Evolutionary conservation across 2,113 vertebrate species (phyloP).

Genomic region (Epinephelus lanceolatus): DNA sequence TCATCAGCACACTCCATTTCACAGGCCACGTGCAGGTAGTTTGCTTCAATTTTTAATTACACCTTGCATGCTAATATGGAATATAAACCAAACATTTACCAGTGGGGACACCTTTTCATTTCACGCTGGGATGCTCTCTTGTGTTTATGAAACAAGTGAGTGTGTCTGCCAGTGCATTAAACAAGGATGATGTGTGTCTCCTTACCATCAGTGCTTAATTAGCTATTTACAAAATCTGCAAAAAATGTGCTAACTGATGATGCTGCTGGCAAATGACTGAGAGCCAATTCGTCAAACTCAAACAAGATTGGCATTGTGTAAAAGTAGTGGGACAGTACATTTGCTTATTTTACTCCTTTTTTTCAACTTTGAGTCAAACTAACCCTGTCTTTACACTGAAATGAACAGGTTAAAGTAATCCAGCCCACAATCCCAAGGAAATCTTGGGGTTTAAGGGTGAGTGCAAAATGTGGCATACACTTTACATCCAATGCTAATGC

Average conservation of each 20-base stretch:
- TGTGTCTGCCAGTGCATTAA: constrained; percentile 67
- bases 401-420: neutral
- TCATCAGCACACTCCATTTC: constrained; percentile 76
- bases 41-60: constrained; percentile 82
- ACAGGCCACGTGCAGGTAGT: constrained; percentile 65
- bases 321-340: neutral
- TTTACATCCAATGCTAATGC: neutral
- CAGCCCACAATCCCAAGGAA: neutral
- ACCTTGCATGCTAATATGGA: constrained; percentile 81
- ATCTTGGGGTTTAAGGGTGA: neutral
- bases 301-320: neutral
- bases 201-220: constrained; percentile 59
- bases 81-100: constrained; percentile 84
- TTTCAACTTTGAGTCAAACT: neutral
- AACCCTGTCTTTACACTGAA: neutral
- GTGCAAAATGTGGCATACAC: neutral
- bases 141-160: constrained; percentile 74
- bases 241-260: constrained; percentile 39
- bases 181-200: constrained; percentile 67
- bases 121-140: constrained; percentile 75
- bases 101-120: constrained; percentile 82
- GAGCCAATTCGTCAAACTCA: constrained; percentile 34
- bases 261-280: constrained; percentile 21
- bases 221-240: constrained; percentile 53
- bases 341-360: neutral